phyloP scores from a whole-genome alignment of 2,888 invertebrate genomes.

The Crepidodera aurea region DNA sequence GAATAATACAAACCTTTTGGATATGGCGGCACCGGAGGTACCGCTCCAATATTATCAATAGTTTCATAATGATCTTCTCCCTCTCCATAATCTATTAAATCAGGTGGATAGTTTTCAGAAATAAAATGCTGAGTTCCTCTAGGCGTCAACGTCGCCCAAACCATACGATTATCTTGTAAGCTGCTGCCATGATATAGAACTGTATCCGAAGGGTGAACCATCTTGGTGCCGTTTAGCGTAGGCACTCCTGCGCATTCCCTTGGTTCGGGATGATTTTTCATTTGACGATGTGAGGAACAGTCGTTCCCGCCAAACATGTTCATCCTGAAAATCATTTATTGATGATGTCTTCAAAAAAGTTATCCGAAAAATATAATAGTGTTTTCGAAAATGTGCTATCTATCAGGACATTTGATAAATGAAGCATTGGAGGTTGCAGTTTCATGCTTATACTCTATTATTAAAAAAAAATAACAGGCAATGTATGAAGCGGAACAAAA shows the following conservation, averaged over 20 bases:
- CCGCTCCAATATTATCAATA: slow-evolving; percentile 62
- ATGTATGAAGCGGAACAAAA: too few relatives aligned
- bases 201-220: slow-evolving; percentile 57
- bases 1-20: slow-evolving; percentile 32
- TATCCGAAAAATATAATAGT: too few relatives aligned
- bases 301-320: slow-evolving; percentile 67
- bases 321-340: slow-evolving; percentile 60
- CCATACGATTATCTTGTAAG: slow-evolving; percentile 59
- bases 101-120: slow-evolving; percentile 70
- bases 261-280: slow-evolving; percentile 58
- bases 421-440: too few relatives aligned
- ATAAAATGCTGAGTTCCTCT: slow-evolving; percentile 82
- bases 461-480: too few relatives aligned
- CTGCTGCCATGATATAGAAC: slow-evolving; percentile 53
- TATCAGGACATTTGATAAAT: too few relatives aligned
- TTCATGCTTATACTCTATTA: too few relatives aligned
- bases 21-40: slow-evolving; percentile 28
- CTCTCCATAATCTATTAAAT: slow-evolving; percentile 62
- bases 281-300: slow-evolving; percentile 61
- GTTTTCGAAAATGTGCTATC: too few relatives aligned
- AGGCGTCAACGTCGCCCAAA: slow-evolving; percentile 86
- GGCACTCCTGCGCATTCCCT: slow-evolving; percentile 58
- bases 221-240: slow-evolving; percentile 59
- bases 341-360: too few relatives aligned
- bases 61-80: slow-evolving; percentile 75